Evolutionary conservation across 2,113 vertebrate species (phyloP), one percentile per base, ranked within the genome.

Genomic region (Misgurnus mizolepis): DNA sequence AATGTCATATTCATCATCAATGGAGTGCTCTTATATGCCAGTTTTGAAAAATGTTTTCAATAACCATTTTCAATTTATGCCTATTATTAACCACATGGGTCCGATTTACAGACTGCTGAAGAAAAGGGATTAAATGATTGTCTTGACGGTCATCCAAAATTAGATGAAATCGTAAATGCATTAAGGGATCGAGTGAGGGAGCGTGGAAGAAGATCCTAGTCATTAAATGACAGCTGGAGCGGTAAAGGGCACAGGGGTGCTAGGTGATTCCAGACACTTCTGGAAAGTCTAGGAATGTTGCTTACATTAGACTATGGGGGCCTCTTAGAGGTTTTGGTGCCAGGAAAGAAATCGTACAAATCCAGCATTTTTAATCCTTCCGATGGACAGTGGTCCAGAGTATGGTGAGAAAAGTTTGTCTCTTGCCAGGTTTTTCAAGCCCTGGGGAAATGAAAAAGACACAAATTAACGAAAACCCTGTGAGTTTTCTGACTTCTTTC

Each of bases 281-380:
- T 79, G 71, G 78, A 49, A 85, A 82, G 62, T 80, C 55, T 67
- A 67, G 62, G 60, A 82, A 71, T 80, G 72, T 72, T 82, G 83
- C 77, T 82, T 79, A 71, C 58, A 83, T 67, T 87, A 85, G 84
- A 83, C 74, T 76, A 84, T 87, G 87, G 80, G 83, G 87, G 81
- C 85, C 89, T 88, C 75, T 74, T 85, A 82, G 81, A 85, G 84
- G 58, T 81, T 80, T 72, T 62, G 85, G 84, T 89, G 91, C 87
- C 88, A 91, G 71, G 62, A 62, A 78, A 65, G 85, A 86, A 89
- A 89, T 87, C 85, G 82, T 87, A 92, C 80, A 76, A 90, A 90
- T 86, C 84, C 85, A 80, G 86, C 82, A 84, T 87, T 86, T 89
- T 85, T 90, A 88, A 90, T 86, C 84, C 85, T 58, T 83, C 79